A percentile compares a stretch with the other conserved stretches of the same genome.
Conservation (phyloP, 2,113 vertebrate genomes). For the Pionites leucogaster region DNA sequence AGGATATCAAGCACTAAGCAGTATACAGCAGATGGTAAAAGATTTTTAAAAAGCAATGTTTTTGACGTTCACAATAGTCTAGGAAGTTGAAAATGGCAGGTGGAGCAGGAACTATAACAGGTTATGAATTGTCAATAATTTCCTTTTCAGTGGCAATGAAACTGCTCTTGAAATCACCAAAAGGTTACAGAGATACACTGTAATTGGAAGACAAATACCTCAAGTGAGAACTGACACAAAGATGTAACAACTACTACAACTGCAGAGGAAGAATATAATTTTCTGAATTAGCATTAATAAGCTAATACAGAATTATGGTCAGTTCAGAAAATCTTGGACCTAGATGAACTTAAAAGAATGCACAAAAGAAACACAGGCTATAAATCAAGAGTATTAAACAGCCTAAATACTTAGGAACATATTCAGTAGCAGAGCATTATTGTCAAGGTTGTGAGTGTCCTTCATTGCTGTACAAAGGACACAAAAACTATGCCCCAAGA, state of each 20-base stretch:
- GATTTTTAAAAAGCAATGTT: conserved; percentile 53
- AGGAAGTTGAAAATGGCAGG: conserved; percentile 46
- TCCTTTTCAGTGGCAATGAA: conserved; percentile 49
- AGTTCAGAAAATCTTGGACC: not conserved
- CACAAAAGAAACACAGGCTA: not conserved
- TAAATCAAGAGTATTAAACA: conserved; percentile 20
- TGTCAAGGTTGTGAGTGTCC: not conserved
- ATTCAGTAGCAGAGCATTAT: not conserved
- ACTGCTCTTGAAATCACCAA: conserved; percentile 28
- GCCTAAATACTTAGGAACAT: not conserved
- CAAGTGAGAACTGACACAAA: conserved; percentile 12
- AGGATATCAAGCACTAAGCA: conserved; percentile 50
- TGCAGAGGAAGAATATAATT: not conserved
- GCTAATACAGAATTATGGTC: not conserved
- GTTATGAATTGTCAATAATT: conserved; percentile 64
- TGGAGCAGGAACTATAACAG: conserved; percentile 46
- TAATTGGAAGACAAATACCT: conserved; percentile 37
- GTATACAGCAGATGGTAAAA: conserved; percentile 59
- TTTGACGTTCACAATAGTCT: conserved; percentile 50
- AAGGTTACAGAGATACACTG: not conserved
- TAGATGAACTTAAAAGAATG: not conserved
- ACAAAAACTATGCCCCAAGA: not conserved
- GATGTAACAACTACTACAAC: not conserved
- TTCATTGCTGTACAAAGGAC: not conserved
- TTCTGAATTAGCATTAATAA: not conserved